Evolutionary conservation across 2,797 vertebrate species (phyloP).

Genomic region (Periophthalmus magnuspinnatus): DNA sequence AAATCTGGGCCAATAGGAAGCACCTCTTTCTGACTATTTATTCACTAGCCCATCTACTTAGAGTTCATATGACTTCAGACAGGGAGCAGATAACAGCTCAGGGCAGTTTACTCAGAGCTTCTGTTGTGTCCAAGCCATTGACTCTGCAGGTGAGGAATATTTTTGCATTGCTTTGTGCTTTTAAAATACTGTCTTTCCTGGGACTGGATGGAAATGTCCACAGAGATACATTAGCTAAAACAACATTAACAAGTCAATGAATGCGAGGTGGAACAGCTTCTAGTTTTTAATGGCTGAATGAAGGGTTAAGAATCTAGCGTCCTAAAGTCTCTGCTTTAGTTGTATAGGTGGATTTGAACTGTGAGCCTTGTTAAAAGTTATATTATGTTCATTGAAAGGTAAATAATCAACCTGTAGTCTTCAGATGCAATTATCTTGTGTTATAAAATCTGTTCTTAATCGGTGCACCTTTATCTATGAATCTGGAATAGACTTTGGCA

Average conservation of each 20-base stretch:
- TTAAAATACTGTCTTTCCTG: background rate
- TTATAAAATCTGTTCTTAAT: background rate
- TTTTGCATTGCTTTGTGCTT: background rate
- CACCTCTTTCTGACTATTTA: conserved; percentile 34
- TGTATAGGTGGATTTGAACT: background rate
- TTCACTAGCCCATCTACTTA: conserved; percentile 25
- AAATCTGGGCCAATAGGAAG: conserved; percentile 41
- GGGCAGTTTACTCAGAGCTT: conserved; percentile 1
- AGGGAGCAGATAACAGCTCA: background rate
- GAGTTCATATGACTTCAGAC: conserved; percentile 20
- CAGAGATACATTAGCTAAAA: too few species aligned
- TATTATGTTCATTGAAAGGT: background rate
- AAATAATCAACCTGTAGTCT: conserved; percentile 1
- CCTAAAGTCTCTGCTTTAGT: too few species aligned
- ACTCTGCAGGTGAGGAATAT: conserved; percentile 56
- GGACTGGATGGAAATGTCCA: too few species aligned
- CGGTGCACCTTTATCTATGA: background rate
- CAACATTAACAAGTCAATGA: too few species aligned
- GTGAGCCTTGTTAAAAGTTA: too few species aligned
- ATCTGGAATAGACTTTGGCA: too few species aligned
- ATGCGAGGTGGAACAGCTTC: too few species aligned
- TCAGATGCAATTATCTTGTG: background rate
- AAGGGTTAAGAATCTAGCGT: background rate
- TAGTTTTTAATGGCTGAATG: too few species aligned
- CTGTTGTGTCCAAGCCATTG: conserved; percentile 10